Evolutionary conservation across 1,140 invertebrate species (phyloP), one percentile per base, ranked within the genome.

Genomic region (Acarapis woodi): DNA sequence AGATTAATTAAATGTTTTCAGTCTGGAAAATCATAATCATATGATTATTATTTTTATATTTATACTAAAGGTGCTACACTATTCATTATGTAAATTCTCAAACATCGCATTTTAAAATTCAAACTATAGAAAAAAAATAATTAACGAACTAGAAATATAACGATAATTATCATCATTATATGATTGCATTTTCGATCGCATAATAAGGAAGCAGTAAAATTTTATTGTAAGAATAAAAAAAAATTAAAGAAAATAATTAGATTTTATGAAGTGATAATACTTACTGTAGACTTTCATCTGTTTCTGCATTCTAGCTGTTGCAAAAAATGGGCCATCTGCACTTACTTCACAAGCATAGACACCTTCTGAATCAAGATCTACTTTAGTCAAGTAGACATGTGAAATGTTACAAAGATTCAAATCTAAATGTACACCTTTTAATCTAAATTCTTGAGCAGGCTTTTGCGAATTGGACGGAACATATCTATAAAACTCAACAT

Each of bases 341-440:
- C 48, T 49, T 4, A 51, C 47, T 40, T 52, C 49, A 39, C 49
- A 52, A n/a, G 48, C 40, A 39, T 52, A 51, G 12, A 46, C 40
- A 2, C 49, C 50, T 37, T 48, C 47, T 3, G 46, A 44, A 16
- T 45, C 35, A 3, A 48, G 22, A 34, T 44, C 42, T 4, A 41
- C 46, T 30, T 32, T 24, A 8, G 22, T 34, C 18, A 48, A 26
- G 22, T 40, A 26, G 1, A 44, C 47, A 35, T 48, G 46, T 14
- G 46, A 28, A 28, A 12, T 14, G 10, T 28, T 2, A 12, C 14
- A 18, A 8, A 32, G 15, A 49, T 48, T 48, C 42, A 50, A 48
- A 38, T 50, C 46, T 9, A 50, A 33, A 29, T 42, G 42, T 10
- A 48, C 41, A 22, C 48, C 48, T 20, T 37, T 37, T 18, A 50